phyloP scores from a whole-genome alignment of 2,797 vertebrate species.

The Crenichthys baileyi region DNA sequence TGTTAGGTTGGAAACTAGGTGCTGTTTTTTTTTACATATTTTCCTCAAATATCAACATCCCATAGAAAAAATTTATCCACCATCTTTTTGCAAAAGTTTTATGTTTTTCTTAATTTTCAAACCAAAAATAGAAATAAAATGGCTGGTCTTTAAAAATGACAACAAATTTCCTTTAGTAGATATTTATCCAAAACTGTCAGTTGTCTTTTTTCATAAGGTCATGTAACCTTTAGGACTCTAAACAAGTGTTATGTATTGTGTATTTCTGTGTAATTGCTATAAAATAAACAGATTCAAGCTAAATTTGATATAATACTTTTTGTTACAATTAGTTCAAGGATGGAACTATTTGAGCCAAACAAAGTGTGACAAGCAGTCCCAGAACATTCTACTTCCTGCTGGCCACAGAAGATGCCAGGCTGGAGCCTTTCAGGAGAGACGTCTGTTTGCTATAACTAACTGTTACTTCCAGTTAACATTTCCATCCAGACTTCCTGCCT shows the following conservation, averaged over 20 bases:
- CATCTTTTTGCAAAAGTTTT: background rate
- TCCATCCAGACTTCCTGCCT: background rate
- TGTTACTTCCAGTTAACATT: conserved; percentile 24
- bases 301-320: background rate
- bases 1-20: no score
- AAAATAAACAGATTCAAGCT: background rate
- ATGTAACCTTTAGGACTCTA: background rate
- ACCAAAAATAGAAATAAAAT: background rate
- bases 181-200: background rate
- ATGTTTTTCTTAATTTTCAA: background rate
- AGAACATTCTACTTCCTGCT: background rate
- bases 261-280: background rate
- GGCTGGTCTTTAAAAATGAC: background rate
- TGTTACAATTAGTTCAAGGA: background rate
- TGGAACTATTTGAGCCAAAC: background rate
- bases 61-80: background rate
- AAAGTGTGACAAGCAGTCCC: background rate
- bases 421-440: background rate
- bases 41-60: background rate
- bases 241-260: background rate
- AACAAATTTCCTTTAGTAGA: background rate
- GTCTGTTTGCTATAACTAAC: conserved; percentile 54
- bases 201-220: background rate
- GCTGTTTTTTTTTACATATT: no score
- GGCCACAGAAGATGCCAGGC: background rate